phyloP scores from a whole-genome alignment of 64 coral and sea anemone species.

The Exaiptasia diaphana region DNA sequence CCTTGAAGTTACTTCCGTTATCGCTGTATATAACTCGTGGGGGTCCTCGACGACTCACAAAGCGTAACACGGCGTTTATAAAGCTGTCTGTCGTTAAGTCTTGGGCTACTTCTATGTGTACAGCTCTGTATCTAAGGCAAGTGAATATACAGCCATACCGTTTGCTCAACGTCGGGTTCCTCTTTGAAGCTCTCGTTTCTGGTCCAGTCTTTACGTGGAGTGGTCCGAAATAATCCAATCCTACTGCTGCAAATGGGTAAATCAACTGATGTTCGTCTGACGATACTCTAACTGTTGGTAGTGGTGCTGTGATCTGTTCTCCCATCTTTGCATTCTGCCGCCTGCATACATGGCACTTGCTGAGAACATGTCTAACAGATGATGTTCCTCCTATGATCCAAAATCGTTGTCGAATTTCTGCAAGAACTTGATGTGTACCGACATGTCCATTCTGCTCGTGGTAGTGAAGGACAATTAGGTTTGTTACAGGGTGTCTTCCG shows the following conservation, averaged over 20 bases:
- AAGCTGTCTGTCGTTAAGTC: constrained; percentile 22
- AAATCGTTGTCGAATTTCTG: constrained; percentile 42
- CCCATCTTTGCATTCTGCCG: constrained; percentile 51
- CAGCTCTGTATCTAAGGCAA: constrained; percentile 21
- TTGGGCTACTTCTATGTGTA: constrained; percentile 25
- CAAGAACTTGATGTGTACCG: constrained; percentile 50
- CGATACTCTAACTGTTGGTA: constrained; percentile 52
- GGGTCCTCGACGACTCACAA: background rate
- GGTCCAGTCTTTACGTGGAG: constrained; percentile 8
- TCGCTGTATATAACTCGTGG: constrained; percentile 41
- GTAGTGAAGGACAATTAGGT: constrained; percentile 49
- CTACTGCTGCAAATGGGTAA: constrained; percentile 40
- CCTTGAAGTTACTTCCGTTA: constrained; percentile 26
- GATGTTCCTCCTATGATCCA: constrained; percentile 55
- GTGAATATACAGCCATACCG: constrained; percentile 46
- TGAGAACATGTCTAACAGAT: constrained; percentile 50
- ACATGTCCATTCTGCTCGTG: constrained; percentile 37
- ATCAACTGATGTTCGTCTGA: constrained; percentile 26
- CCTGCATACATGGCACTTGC: constrained; percentile 45
- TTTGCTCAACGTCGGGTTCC: background rate
- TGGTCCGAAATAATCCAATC: constrained; percentile 46
- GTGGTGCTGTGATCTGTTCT: constrained; percentile 52
- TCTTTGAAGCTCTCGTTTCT: constrained; percentile 7
- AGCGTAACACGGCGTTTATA: constrained; percentile 24
- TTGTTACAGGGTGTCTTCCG: constrained; percentile 14